A percentile compares a stretch with the other conserved stretches of the same genome.
Evolutionary conservation across 1,140 invertebrate species (phyloP).

Genomic region (Oedothorax gibbosus): DNA sequence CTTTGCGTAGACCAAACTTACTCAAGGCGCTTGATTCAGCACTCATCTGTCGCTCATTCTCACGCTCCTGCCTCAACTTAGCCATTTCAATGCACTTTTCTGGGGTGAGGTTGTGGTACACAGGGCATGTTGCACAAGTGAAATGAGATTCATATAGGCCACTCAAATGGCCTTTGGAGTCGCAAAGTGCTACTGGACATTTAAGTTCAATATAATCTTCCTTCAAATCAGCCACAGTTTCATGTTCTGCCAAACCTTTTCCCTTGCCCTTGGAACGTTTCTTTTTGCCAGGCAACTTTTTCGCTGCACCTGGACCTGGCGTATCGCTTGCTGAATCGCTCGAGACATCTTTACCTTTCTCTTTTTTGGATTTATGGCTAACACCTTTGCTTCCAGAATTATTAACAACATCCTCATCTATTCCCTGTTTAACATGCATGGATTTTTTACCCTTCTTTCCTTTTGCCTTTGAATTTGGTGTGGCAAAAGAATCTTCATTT

Average conservation of each 20-base stretch:
- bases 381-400: conserved; percentile 9
- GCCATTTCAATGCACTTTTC: conserved; percentile 82
- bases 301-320: conserved; percentile 9
- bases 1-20: conserved; percentile 59
- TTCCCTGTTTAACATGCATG: conserved; percentile 20
- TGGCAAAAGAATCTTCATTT: conserved; percentile 43
- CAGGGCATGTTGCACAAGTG: conserved; percentile 87
- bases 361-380: conserved; percentile 28
- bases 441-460: neutral
- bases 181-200: conserved; percentile 89
- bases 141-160: conserved; percentile 86
- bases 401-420: conserved; percentile 19
- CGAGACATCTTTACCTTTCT: conserved; percentile 25
- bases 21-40: conserved; percentile 55
- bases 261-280: conserved; percentile 21
- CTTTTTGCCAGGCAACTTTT: conserved; percentile 20
- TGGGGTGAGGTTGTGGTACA: conserved; percentile 88
- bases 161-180: conserved; percentile 88
- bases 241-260: neutral
- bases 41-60: conserved; percentile 21
- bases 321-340: conserved; percentile 55
- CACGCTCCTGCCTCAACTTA: conserved; percentile 27
- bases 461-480: conserved; percentile 6
- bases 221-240: conserved; percentile 17
- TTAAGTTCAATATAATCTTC: conserved; percentile 73